These are phyloP conservation scores for Zeugodacus cucurbitae DNA, from an alignment of 1,140 invertebrate genomes.

Conservation along the genomic window DNA sequence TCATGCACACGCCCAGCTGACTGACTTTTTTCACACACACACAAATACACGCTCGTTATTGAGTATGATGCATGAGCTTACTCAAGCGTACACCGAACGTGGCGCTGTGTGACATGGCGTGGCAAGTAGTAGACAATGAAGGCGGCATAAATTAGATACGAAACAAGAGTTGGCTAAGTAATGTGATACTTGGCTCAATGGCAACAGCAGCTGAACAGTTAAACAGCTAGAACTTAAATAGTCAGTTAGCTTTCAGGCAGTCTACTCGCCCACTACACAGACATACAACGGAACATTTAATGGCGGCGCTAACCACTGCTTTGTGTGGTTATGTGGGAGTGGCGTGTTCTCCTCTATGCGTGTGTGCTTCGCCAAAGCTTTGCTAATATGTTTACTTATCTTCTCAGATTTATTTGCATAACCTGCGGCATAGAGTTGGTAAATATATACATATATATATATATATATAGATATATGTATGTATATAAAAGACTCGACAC, in stretches of 20 bases:
- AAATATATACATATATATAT: background rate
- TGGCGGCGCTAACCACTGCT: background rate
- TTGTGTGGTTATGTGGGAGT: background rate
- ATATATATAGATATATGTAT: background rate
- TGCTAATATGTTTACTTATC: conserved; percentile 4
- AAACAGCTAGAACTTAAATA: background rate
- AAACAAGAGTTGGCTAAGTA: background rate
- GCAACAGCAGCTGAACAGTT: background rate
- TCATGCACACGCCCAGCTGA: background rate
- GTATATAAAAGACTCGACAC: background rate
- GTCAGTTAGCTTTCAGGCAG: background rate
- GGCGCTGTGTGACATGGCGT: background rate
- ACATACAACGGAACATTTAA: background rate
- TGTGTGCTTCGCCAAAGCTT: background rate
- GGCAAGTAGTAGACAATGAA: background rate
- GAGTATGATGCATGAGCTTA: background rate
- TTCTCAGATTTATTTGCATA: background rate
- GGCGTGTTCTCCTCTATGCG: background rate
- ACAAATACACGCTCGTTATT: background rate
- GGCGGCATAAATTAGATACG: conserved; percentile 8
- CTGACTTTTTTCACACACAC: background rate
- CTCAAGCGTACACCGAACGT: background rate
- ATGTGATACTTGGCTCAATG: background rate
- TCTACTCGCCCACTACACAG: background rate
- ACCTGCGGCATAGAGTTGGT: background rate